Conservation (phyloP, 2,888 invertebrate species). For the Trimorus sp. region DNA sequence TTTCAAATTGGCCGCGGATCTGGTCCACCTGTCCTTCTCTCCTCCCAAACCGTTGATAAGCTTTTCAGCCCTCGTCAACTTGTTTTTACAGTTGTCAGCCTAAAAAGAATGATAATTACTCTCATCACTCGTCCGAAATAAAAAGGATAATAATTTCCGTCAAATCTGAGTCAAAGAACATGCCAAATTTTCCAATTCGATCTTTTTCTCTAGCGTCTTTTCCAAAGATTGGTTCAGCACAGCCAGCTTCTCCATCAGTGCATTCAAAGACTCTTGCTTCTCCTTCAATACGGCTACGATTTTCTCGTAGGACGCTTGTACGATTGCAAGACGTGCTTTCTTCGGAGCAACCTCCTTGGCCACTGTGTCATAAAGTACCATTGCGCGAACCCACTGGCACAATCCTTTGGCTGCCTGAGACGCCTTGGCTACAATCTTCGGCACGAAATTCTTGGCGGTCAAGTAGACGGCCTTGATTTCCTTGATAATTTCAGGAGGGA, state of each 20-base stretch:
- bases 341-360: conserved; percentile 93
- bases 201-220: conserved; percentile 86
- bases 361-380: conserved; percentile 93
- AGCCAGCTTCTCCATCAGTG: conserved; percentile 89
- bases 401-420: conserved; percentile 97
- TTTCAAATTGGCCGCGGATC: conserved; percentile 89
- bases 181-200: conserved; percentile 88
- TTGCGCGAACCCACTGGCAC: conserved; percentile 94
- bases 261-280: conserved; percentile 90
- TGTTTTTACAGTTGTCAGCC: conserved; percentile 86
- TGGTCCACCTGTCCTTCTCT: conserved; percentile 93
- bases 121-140: no score
- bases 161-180: background rate
- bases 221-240: conserved; percentile 87
- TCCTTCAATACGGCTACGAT: conserved; percentile 93
- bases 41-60: conserved; percentile 94
- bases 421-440: conserved; percentile 91
- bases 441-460: conserved; percentile 89
- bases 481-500: conserved; percentile 86
- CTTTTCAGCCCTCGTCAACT: conserved; percentile 92
- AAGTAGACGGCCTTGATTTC: conserved; percentile 74
- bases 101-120: conserved; percentile 6
- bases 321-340: conserved; percentile 89
- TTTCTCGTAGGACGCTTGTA: conserved; percentile 90
- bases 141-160: background rate